Percentiles rank a stretch among this genome's conserved stretches.
Evolutionary conservation across 2,797 vertebrate species (phyloP).

Genomic region (Prunella strophiata): DNA sequence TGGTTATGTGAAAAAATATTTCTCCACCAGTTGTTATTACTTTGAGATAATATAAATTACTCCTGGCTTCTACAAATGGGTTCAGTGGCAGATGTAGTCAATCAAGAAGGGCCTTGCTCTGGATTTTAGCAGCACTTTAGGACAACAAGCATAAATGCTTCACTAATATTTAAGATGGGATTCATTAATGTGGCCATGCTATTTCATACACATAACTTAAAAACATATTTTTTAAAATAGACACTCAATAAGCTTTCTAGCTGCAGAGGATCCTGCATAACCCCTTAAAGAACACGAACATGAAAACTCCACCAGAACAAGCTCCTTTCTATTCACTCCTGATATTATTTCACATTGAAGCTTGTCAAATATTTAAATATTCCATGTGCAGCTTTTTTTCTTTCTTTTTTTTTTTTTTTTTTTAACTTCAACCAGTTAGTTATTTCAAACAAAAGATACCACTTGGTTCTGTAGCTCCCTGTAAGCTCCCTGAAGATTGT

Average conservation of each 20-base stretch:
- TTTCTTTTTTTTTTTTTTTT: too few relatives aligned
- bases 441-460: background rate
- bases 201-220: background rate
- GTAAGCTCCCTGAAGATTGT: background rate
- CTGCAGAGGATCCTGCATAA: background rate
- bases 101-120: background rate
- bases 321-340: background rate
- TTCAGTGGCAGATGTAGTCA: background rate
- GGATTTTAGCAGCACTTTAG: background rate
- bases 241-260: background rate
- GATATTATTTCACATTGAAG: background rate
- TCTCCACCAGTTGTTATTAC: background rate
- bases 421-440: background rate
- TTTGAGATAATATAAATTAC: background rate
- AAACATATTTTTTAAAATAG: background rate
- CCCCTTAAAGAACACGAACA: background rate
- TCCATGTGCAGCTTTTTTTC: background rate
- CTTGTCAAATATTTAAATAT: background rate
- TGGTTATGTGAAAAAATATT: constrained; percentile 21
- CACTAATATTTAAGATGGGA: background rate
- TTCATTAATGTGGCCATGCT: background rate
- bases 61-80: background rate
- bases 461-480: background rate
- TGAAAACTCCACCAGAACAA: background rate
- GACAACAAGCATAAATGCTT: background rate